Evolutionary conservation across 2,797 vertebrate genomes (phyloP).

Genomic region (Balearica regulorum): DNA sequence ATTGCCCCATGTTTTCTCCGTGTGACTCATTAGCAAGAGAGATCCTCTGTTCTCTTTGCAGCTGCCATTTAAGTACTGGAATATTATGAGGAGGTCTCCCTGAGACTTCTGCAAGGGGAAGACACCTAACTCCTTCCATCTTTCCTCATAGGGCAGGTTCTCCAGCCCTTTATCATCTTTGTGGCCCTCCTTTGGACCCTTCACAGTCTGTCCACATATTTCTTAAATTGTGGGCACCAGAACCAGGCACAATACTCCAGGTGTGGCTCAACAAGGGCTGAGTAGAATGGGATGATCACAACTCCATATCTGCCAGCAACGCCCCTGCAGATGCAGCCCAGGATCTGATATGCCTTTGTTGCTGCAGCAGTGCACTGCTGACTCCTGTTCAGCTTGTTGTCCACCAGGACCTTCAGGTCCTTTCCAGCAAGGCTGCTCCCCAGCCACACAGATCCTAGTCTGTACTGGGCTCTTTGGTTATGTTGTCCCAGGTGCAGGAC

Average conservation of each 20-base stretch:
- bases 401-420: too few relatives aligned
- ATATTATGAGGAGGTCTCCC: neutral
- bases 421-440: neutral
- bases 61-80: neutral
- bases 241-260: neutral
- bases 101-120: neutral
- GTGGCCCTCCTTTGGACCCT: neutral
- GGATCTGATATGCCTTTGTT: neutral
- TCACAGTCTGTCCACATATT: neutral
- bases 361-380: neutral
- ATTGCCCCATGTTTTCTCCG: neutral
- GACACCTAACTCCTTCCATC: neutral
- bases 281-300: neutral
- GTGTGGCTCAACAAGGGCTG: neutral
- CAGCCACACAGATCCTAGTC: too few relatives aligned
- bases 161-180: neutral
- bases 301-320: neutral
- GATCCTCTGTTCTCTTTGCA: neutral
- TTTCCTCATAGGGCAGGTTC: neutral
- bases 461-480: neutral
- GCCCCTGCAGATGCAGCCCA: neutral
- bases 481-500: too few relatives aligned
- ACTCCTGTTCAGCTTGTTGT: too few relatives aligned
- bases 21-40: neutral
- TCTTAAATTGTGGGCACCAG: neutral